phyloP scores from a whole-genome alignment of 2,797 vertebrate genomes.

The Periophthalmus magnuspinnatus region DNA sequence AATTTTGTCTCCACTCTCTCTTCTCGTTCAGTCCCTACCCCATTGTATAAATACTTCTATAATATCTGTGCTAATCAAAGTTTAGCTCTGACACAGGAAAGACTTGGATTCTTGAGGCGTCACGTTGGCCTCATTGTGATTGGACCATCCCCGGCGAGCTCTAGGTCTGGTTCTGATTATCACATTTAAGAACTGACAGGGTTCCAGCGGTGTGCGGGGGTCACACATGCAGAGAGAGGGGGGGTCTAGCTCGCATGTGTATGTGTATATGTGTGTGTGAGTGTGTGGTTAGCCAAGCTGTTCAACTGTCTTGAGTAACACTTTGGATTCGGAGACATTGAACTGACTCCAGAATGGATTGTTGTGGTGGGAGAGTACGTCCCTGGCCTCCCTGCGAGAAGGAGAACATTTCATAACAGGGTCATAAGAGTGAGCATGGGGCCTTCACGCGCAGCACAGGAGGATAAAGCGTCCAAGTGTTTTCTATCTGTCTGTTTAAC shows the following conservation, averaged over 20 bases:
- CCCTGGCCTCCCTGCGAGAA: conserved; percentile 45
- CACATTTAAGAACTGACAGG: conserved; percentile 54
- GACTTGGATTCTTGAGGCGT: conserved; percentile 47
- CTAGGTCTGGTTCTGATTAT: conserved; percentile 76
- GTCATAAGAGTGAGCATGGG: conserved; percentile 28
- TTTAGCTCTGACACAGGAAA: conserved; percentile 43
- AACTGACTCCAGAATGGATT: conserved; percentile 1
- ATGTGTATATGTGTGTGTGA: conserved; percentile 13
- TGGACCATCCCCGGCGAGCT: conserved; percentile 47
- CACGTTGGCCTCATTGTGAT: conserved; percentile 51
- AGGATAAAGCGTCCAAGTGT: background rate
- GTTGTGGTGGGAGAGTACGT: conserved; percentile 42
- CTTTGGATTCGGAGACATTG: background rate
- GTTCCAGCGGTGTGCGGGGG: conserved; percentile 57
- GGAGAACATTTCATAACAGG: conserved; percentile 30
- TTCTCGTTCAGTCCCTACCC: conserved; percentile 29
- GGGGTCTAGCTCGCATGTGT: conserved; percentile 9
- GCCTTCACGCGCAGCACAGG: conserved; percentile 16
- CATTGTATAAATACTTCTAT: conserved; percentile 24
- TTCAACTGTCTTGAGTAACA: conserved; percentile 11
- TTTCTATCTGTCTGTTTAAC: conserved; percentile 1
- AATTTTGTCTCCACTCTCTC: conserved; percentile 8
- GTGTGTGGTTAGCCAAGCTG: background rate
- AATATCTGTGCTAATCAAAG: conserved; percentile 15
- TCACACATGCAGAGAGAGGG: conserved; percentile 19